These are phyloP conservation scores for Serinus canaria DNA, from an alignment of 2,113 vertebrate species.

Conservation along the genomic window DNA sequence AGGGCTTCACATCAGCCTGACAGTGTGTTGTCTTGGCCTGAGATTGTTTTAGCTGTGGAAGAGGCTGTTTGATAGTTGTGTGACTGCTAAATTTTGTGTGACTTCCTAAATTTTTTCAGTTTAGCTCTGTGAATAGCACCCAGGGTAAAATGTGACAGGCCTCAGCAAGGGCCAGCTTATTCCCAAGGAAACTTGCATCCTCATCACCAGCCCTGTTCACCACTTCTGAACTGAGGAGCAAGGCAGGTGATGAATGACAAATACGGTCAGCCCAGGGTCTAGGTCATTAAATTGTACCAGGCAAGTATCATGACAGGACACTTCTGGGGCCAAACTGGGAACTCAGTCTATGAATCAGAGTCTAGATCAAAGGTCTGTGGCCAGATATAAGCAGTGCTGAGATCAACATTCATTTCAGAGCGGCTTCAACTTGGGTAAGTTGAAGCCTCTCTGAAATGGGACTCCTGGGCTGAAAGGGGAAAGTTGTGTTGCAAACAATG, in stretches of 20 bases:
- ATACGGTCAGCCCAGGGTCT: neutral
- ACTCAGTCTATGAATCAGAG: neutral
- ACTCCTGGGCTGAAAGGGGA: neutral
- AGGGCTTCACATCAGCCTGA: neutral
- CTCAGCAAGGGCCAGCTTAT: accelerated
- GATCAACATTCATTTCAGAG: neutral
- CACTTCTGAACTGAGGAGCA: neutral
- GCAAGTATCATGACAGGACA: neutral
- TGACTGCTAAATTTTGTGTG: neutral
- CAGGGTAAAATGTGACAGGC: neutral
- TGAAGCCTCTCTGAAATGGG: neutral
- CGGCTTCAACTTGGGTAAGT: too few relatives aligned
- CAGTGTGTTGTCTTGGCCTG: neutral
- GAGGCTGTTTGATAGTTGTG: neutral
- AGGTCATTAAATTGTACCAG: neutral
- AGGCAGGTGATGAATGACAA: neutral
- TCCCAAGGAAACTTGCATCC: neutral
- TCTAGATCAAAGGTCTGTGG: neutral
- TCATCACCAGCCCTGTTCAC: neutral
- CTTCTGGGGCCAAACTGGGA: neutral
- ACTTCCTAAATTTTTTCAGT: neutral
- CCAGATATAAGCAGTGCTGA: neutral
- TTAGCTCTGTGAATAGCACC: neutral
- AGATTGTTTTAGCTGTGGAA: neutral
- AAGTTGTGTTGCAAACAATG: neutral